Evolutionary conservation across 1,140 invertebrate genomes (phyloP).

Genomic region (Phthorimaea operculella): DNA sequence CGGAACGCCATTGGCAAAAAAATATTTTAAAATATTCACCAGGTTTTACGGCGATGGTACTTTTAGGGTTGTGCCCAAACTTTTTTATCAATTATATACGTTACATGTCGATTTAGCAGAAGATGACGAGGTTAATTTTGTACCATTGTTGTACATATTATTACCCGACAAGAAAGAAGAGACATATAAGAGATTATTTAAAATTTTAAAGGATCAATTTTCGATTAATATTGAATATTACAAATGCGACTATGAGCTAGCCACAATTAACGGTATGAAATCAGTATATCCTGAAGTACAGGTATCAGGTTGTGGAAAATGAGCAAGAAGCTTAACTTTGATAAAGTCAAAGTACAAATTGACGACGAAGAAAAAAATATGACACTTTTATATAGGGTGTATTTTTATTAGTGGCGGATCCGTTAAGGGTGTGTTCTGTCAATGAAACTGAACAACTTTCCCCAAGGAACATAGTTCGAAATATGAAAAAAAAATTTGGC

Average conservation of each 20-base stretch:
- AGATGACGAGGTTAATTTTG: neutral
- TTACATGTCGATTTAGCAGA: neutral
- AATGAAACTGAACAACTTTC: no score
- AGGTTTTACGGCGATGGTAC: neutral
- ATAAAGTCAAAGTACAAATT: no score
- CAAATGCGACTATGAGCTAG: neutral
- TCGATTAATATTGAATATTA: neutral
- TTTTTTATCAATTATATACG: neutral
- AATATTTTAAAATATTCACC: neutral
- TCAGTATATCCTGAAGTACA: no score
- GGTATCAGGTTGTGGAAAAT: no score
- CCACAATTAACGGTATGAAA: no score
- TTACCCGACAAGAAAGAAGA: neutral
- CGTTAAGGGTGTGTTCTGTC: no score
- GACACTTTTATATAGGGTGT: no score
- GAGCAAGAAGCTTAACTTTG: no score
- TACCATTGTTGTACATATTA: neutral
- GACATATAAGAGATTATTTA: neutral
- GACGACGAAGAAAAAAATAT: no score
- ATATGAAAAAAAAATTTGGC: no score
- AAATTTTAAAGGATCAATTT: neutral
- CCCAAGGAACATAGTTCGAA: no score
- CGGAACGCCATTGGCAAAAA: slow-evolving; percentile 6
- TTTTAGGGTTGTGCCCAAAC: neutral
- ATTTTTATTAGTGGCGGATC: no score